A percentile compares a stretch with the other conserved stretches of the same genome.
These are phyloP conservation scores for Oncorhynchus nerka DNA, from an alignment of 2,113 vertebrate species.

Conservation along the genomic window DNA sequence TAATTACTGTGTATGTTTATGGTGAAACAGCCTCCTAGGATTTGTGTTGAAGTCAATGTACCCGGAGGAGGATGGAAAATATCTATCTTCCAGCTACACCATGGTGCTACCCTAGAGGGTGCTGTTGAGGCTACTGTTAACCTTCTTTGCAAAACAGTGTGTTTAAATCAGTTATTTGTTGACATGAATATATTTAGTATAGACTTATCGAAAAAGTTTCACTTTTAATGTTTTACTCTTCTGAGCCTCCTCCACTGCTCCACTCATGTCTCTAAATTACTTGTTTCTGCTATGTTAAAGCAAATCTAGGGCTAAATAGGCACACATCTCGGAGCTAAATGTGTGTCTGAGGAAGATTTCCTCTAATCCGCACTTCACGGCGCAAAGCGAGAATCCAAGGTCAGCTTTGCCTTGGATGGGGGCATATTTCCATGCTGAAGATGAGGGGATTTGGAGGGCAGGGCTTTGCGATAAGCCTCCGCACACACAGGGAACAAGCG, in stretches of 20 bases:
- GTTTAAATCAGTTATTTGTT: too few species aligned
- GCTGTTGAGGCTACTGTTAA: too few species aligned
- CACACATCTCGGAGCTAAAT: conserved; percentile 62
- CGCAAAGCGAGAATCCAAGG: conserved; percentile 68
- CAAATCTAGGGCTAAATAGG: conserved; percentile 49
- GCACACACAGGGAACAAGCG: neutral
- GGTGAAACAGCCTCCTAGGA: too few species aligned
- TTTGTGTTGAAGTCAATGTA: too few species aligned
- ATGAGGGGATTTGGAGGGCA: conserved; percentile 30
- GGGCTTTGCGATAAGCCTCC: conserved; percentile 26
- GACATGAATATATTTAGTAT: too few species aligned
- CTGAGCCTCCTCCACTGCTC: neutral
- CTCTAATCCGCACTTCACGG: conserved; percentile 70
- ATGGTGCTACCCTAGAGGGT: too few species aligned
- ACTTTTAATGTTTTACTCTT: neutral
- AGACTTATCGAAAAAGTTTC: too few species aligned
- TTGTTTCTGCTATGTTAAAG: conserved; percentile 47
- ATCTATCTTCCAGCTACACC: too few species aligned
- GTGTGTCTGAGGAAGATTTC: conserved; percentile 72
- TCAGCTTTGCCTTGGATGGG: conserved; percentile 59
- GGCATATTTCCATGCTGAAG: conserved; percentile 44
- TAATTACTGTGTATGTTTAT: too few species aligned
- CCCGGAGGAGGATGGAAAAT: too few species aligned
- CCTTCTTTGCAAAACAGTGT: too few species aligned
- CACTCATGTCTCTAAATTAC: neutral